Evolutionary conservation across 2,888 invertebrate genomes (phyloP), one percentile per base, ranked within the genome.

Genomic region (Unio delphinus): DNA sequence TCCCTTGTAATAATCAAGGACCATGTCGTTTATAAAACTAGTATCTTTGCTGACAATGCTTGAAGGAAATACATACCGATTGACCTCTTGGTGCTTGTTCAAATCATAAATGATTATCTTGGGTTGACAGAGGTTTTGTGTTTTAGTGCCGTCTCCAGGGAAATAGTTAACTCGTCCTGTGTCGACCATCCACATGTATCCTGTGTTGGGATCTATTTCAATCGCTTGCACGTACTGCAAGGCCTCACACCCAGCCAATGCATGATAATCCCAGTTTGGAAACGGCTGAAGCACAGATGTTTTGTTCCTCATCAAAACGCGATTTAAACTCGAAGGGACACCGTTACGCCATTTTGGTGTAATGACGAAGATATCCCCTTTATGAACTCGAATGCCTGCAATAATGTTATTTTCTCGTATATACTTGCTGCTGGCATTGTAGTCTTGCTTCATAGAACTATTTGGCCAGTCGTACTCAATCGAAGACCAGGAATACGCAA

Each of bases 1-100:
- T 6, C 69, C 64, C 26, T 73, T 65, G 17, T 69, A 61, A 65
- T 74, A 78, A 26, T 76, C 77, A n/a, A 83, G 63, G 18, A 83
- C 83, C 0, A 83, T 65, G 55, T 83, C 83, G 57, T 81, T 81
- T 18, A 83, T 69, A 62, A 78, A 83, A 63, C 69, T 78, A 17
- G 68, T 61, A 26, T 72, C 74, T 5, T 30, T 61, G 11, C 77
- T 75, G 3, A 70, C 68, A 5, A 76, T 68, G 5, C 20, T 58
- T 8, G 30, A 26, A 3, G 80, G 76, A 60, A 83, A 82, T 11
- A 56, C 55, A 64, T 80, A 77, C 0, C 78, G 68, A 0, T 45
- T 45, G 45, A 45, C 11, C 11, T 5, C 20, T 45, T 26, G 18
- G n/a, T 63, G 54, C 26, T 54, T 18, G 54, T 11, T 17, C 20